Evolutionary conservation across 2,797 vertebrate species (phyloP).

Genomic region (Crocodylus rhombifer): DNA sequence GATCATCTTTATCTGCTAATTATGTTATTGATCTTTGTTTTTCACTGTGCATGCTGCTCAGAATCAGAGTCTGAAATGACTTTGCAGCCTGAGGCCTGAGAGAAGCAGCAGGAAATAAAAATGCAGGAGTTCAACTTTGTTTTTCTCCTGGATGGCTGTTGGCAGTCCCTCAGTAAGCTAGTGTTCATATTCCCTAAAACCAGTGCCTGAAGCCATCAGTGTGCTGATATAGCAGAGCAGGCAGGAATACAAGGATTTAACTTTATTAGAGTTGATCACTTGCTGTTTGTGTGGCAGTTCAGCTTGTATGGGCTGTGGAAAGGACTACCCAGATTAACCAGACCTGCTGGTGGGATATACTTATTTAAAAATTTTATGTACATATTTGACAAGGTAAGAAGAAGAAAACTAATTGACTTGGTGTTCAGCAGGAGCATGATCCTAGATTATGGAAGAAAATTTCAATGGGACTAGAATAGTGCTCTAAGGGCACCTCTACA

Average conservation of each 20-base stretch:
- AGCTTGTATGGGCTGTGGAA: conserved; percentile 52
- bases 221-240: conserved; percentile 36
- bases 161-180: conserved; percentile 42
- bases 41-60: conserved; percentile 28
- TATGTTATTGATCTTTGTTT: conserved; percentile 21
- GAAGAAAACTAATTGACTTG: conserved; percentile 52
- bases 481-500: not conserved
- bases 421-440: conserved; percentile 5
- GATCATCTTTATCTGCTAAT: not conserved
- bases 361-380: conserved; percentile 41
- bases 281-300: conserved; percentile 63
- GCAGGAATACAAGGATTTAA: conserved; percentile 53
- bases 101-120: conserved; percentile 47
- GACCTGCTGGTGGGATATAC: conserved; percentile 25
- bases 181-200: conserved; percentile 39
- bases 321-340: conserved; percentile 40
- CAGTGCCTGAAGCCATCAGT: conserved; percentile 37
- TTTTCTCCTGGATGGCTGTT: conserved; percentile 36
- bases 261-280: conserved; percentile 56
- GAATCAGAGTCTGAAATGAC: conserved; percentile 50
- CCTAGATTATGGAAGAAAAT: not conserved
- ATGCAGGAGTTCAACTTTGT: conserved; percentile 56
- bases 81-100: conserved; percentile 36
- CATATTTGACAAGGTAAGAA: conserved; percentile 51
- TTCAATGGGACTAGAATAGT: not conserved